phyloP scores from a whole-genome alignment of 2,113 vertebrate genomes.

The Urocitellus parryii region DNA sequence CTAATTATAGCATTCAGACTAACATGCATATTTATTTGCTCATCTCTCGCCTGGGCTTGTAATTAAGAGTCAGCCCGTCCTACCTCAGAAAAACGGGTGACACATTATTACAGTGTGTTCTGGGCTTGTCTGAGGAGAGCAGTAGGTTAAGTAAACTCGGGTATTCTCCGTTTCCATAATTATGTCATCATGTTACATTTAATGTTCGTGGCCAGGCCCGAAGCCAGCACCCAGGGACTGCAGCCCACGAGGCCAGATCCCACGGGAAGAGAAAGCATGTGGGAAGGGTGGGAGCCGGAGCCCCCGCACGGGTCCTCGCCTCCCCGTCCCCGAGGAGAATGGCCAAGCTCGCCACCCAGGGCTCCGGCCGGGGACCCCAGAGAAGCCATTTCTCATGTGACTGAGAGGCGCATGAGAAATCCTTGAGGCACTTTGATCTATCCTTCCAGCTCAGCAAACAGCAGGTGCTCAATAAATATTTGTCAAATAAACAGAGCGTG shows the following conservation, averaged over 20 bases:
- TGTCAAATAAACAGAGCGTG: background rate
- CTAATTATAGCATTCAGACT: slow-evolving; percentile 66
- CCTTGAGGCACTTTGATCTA: background rate
- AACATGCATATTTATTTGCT: slow-evolving; percentile 67
- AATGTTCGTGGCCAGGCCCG: background rate
- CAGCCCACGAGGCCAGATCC: background rate
- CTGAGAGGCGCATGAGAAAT: background rate
- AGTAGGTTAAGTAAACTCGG: background rate
- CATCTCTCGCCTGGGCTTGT: slow-evolving; percentile 4
- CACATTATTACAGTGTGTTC: background rate
- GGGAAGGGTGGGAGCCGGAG: too few species aligned
- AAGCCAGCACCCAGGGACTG: rapidly evolving
- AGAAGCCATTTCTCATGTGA: background rate
- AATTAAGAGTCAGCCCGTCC: slow-evolving; percentile 25
- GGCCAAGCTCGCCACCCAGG: background rate
- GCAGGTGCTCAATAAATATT: background rate
- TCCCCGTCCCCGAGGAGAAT: too few species aligned
- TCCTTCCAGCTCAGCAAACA: background rate
- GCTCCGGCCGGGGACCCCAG: background rate
- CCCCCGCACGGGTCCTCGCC: background rate
- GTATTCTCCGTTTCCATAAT: background rate
- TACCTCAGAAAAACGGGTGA: slow-evolving; percentile 31
- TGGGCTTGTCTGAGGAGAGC: background rate
- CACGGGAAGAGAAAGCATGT: rapidly evolving
- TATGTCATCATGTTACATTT: background rate